Percentiles rank a stretch among this genome's conserved stretches.
Evolutionary conservation across 2,797 vertebrate genomes (phyloP).

Genomic region (Macropus fuliginosus): DNA sequence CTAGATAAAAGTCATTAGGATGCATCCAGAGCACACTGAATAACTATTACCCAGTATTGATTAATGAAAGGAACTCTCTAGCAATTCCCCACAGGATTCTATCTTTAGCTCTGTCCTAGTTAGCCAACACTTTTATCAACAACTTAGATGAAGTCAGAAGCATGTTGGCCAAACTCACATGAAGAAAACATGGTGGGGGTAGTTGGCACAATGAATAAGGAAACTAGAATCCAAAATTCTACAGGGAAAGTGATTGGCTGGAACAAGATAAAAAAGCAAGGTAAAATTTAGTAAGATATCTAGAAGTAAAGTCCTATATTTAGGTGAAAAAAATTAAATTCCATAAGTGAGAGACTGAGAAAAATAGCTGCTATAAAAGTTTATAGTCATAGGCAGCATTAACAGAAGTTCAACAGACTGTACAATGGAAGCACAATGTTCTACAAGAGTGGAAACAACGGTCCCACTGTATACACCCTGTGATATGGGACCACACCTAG

Average conservation of each 20-base stretch:
- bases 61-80: not conserved
- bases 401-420: not conserved
- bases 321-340: not conserved
- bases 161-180: not conserved
- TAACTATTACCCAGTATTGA: not conserved
- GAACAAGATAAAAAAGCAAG: not conserved
- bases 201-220: not conserved
- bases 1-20: not conserved
- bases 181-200: not conserved
- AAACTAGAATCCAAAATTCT: not conserved
- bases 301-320: not conserved
- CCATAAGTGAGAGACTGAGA: not conserved
- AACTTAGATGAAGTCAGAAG: not conserved
- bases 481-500: not conserved
- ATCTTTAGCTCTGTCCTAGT: not conserved
- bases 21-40: not conserved
- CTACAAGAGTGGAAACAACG: not conserved
- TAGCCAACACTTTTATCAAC: not conserved
- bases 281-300: not conserved
- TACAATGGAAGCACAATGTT: too few species aligned
- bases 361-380: not conserved
- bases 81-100: not conserved
- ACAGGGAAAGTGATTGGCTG: not conserved
- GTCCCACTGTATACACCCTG: not conserved
- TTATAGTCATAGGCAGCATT: not conserved